These are phyloP conservation scores for Pseudoatta argentina DNA, from an alignment of 1,140 invertebrate genomes.

Conservation along the genomic window DNA sequence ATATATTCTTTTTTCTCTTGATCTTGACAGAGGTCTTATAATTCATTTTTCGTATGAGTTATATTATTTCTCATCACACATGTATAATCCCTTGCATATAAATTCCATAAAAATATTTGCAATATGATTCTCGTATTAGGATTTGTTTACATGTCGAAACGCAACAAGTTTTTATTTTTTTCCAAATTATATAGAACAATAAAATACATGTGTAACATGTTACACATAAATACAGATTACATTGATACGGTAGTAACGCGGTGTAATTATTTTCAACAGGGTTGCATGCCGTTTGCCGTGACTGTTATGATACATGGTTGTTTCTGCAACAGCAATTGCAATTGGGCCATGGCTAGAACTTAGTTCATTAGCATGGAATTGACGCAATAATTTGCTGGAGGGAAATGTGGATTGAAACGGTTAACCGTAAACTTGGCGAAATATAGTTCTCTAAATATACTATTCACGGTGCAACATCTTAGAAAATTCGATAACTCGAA, in stretches of 20 bases:
- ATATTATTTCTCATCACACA: neutral
- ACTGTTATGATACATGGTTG: slow-evolving; percentile 50
- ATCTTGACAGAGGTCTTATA: neutral
- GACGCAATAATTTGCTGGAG: slow-evolving; percentile 58
- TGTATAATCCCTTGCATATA: neutral
- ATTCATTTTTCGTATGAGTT: neutral
- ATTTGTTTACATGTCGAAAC: neutral
- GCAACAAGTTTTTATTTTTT: neutral
- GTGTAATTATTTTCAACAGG: slow-evolving; percentile 35
- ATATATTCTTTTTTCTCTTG: neutral
- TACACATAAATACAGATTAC: neutral
- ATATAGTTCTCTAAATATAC: no score
- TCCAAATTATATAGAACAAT: neutral
- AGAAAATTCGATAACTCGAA: neutral
- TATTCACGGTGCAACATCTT: neutral
- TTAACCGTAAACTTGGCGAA: slow-evolving; percentile 58
- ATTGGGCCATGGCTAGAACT: slow-evolving; percentile 46
- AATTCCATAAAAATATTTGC: neutral
- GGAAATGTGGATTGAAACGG: slow-evolving; percentile 47
- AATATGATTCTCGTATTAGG: neutral
- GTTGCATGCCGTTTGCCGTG: slow-evolving; percentile 4
- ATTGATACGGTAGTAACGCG: neutral
- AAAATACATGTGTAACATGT: neutral
- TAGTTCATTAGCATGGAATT: slow-evolving; percentile 61
- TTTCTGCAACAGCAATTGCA: slow-evolving; percentile 49